A percentile compares a stretch with the other conserved stretches of the same genome.
Conservation (phyloP, 2,113 vertebrate genomes). For the Lethenteron reissneri region DNA sequence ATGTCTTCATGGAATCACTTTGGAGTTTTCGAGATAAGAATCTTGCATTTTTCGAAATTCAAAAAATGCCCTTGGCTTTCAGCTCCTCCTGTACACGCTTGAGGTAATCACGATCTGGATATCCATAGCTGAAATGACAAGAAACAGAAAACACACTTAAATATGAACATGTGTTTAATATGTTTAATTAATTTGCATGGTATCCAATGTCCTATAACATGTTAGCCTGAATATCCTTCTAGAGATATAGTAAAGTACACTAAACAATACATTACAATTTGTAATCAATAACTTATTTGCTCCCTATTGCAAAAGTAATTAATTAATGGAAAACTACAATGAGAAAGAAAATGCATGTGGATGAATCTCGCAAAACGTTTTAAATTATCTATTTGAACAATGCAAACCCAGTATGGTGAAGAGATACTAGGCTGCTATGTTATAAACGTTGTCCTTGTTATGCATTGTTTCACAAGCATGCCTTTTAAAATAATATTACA, state of each 20-base stretch:
- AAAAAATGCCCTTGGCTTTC: constrained; percentile 35
- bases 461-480: too few species aligned
- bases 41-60: constrained; percentile 3
- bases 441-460: too few species aligned
- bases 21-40: too few species aligned
- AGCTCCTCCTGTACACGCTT: constrained; percentile 26
- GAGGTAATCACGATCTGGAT: constrained; percentile 30
- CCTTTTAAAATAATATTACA: too few species aligned
- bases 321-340: background rate
- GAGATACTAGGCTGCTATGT: too few species aligned
- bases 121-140: constrained; percentile 22
- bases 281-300: too few species aligned
- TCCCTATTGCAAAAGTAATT: background rate
- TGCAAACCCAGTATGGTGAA: too few species aligned
- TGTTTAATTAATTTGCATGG: background rate
- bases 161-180: background rate
- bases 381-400: background rate
- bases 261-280: background rate
- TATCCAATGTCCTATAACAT: background rate
- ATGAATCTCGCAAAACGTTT: background rate
- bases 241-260: background rate
- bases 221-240: background rate
- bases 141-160: constrained; percentile 2
- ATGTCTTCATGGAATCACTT: too few species aligned
- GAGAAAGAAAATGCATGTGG: background rate